phyloP scores from a whole-genome alignment of 2,797 vertebrate species.

The Sebastes melanostomus region DNA sequence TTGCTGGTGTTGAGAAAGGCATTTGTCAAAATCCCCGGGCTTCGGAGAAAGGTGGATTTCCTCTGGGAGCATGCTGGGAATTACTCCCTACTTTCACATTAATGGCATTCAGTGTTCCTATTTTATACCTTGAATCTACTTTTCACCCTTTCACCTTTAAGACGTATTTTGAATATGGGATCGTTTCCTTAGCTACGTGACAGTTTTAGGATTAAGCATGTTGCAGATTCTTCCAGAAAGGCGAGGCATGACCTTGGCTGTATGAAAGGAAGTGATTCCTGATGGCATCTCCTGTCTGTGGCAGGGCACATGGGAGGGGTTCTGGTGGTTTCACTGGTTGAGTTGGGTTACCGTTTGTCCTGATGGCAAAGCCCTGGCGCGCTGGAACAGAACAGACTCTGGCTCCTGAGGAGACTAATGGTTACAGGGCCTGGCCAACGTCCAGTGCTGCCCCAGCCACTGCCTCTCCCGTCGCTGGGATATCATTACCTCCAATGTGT shows the following conservation, averaged over 20 bases:
- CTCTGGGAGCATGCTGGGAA: constrained; percentile 74
- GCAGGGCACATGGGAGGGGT: constrained; percentile 49
- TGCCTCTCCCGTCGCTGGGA: constrained; percentile 69
- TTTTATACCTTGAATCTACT: constrained; percentile 68
- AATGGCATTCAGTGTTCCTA: constrained; percentile 74
- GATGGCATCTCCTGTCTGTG: constrained; percentile 53
- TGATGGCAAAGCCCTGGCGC: constrained; percentile 47
- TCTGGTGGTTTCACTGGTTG: constrained; percentile 68
- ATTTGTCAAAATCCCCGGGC: constrained; percentile 80
- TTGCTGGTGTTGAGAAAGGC: constrained; percentile 76
- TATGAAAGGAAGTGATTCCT: constrained; percentile 34
- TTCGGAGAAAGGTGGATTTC: constrained; percentile 73
- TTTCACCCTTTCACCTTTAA: constrained; percentile 66
- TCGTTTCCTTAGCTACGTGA: not conserved
- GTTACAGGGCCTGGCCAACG: constrained; percentile 73
- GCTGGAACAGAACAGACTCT: constrained; percentile 61
- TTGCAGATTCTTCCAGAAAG: constrained; percentile 24
- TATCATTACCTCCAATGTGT: constrained; percentile 80
- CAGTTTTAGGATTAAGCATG: constrained; percentile 34
- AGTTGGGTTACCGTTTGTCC: constrained; percentile 72
- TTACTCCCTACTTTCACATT: constrained; percentile 76
- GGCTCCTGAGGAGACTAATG: constrained; percentile 74
- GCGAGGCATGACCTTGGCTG: constrained; percentile 53
- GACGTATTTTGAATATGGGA: constrained; percentile 65
- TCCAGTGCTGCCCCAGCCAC: constrained; percentile 72